Evolutionary conservation across 2,797 vertebrate species (phyloP).

Genomic region (Lithobates pipiens): DNA sequence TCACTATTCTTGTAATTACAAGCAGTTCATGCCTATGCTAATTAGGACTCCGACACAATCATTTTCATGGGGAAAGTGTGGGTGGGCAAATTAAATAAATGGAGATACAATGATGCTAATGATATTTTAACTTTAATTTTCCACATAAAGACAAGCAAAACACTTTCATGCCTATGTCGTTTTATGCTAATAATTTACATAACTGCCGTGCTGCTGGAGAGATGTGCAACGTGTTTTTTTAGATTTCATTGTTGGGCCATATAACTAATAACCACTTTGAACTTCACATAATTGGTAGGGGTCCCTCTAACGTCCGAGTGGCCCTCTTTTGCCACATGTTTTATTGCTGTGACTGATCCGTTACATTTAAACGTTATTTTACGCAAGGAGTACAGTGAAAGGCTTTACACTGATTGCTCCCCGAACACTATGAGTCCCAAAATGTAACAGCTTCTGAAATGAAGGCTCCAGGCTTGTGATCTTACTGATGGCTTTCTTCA

Average conservation of each 20-base stretch:
- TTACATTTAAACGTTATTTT: slow-evolving; percentile 16
- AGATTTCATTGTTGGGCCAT: slow-evolving; percentile 25
- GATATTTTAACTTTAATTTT: slow-evolving; percentile 63
- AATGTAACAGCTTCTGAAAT: slow-evolving; percentile 56
- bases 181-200: slow-evolving; percentile 56
- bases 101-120: slow-evolving; percentile 61
- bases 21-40: slow-evolving; percentile 63
- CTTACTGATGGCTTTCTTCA: slow-evolving; percentile 56
- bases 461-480: slow-evolving; percentile 54
- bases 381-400: slow-evolving; percentile 17
- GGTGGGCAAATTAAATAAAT: slow-evolving; percentile 63
- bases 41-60: slow-evolving; percentile 58
- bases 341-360: slow-evolving; percentile 1
- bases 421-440: slow-evolving; percentile 39
- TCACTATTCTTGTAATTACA: slow-evolving; percentile 63
- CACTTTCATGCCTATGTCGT: slow-evolving; percentile 61
- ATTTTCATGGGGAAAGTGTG: slow-evolving; percentile 57
- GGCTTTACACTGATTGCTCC: slow-evolving; percentile 46
- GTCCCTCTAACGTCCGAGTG: background rate
- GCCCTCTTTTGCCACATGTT: slow-evolving; percentile 23
- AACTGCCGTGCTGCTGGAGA: slow-evolving; percentile 47
- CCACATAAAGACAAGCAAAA: slow-evolving; percentile 59
- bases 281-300: slow-evolving; percentile 1
- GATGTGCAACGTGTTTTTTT: background rate
- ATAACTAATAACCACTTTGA: slow-evolving; percentile 31